Percentiles rank a stretch among this genome's conserved stretches.
Conservation (phyloP, 2,888 invertebrate genomes). For the Stomorhina lunata region DNA sequence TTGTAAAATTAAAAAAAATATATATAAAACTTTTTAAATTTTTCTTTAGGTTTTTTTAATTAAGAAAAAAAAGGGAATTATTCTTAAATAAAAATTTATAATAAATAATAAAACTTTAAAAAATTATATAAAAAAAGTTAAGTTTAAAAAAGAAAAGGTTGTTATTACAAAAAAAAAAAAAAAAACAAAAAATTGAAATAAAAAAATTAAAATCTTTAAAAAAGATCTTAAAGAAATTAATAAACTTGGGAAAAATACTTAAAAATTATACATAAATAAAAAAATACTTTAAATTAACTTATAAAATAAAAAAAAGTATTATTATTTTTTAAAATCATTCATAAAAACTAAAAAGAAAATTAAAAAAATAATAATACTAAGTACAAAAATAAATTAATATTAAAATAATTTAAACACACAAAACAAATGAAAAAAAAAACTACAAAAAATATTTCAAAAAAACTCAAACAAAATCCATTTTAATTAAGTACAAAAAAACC, state of each 20-base stretch:
- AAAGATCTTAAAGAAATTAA: constrained; percentile 9
- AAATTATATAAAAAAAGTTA: constrained; percentile 34
- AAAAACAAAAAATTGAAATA: constrained; percentile 34
- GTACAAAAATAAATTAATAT: constrained; percentile 54
- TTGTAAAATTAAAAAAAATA: constrained; percentile 19
- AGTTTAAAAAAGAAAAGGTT: constrained; percentile 57
- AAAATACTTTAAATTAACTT: constrained; percentile 31
- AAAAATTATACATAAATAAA: constrained; percentile 47
- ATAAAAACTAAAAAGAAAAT: not conserved
- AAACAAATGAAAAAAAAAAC: constrained; percentile 1
- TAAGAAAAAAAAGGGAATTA: constrained; percentile 34
- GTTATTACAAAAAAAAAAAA: constrained; percentile 48
- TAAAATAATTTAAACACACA: constrained; percentile 4
- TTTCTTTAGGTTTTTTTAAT: constrained; percentile 13
- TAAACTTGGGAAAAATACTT: constrained; percentile 63
- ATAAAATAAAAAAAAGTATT: constrained; percentile 29
- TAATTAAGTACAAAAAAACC: constrained; percentile 63
- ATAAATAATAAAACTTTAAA: constrained; percentile 22
- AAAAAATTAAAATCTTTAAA: constrained; percentile 13
- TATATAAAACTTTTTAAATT: not conserved
- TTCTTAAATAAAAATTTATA: constrained; percentile 13
- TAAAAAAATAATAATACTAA: constrained; percentile 45
- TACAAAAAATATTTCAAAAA: constrained; percentile 47
- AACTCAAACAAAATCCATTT: constrained; percentile 45
- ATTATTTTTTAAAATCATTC: constrained; percentile 48